Evolutionary conservation across 2,113 vertebrate species (phyloP), one percentile per base, ranked within the genome.

Genomic region (Carassius gibelio): DNA sequence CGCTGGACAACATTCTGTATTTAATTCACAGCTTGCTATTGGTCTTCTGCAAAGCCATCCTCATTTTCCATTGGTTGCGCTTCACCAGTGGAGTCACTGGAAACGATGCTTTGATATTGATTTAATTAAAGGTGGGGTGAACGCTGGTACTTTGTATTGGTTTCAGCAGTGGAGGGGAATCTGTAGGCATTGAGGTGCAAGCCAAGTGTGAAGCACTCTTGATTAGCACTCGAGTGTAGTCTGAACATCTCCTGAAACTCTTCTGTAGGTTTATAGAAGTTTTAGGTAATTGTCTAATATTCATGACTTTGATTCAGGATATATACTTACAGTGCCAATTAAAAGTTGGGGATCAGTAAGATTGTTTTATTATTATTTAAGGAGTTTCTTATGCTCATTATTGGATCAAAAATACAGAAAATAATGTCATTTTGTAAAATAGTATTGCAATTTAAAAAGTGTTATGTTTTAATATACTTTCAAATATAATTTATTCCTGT

Each of bases 111-210:
- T 61, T 45, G 50, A 80, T 87, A 83, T 81, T 89, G 34, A 87
- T 87, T 89, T 88, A 86, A 89, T 77, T 90, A 83, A 86, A 82
- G 55, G 55, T n/a, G 76, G 89, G 83, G 85, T 57, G 66, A 88
- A 78, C 78, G 80, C 68, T 81, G 86, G 84, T 52, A 66, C 89
- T 87, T 88, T 85, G 85, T 89, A 88, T 93, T 87, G 86, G 89
- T 92, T 75, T 84, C 48, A 14, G 87, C 45, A 55, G 81, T 88
- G 89, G 81, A 59, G 59, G 61, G 48, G 30, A 61, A 7, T 23
- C 82, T 90, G 79, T 62, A 66, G 84, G 50, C 13, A 48, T 61
- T 34, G 62, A 55, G 76, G 66, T 85, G 55, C 17, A 57, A 81
- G 77, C 15, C 21, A 55, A 48, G 77, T 62, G 38, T 85, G 66